phyloP scores from a whole-genome alignment of 92 coral and sea anemone genomes.

The Meandrina meandrites region DNA sequence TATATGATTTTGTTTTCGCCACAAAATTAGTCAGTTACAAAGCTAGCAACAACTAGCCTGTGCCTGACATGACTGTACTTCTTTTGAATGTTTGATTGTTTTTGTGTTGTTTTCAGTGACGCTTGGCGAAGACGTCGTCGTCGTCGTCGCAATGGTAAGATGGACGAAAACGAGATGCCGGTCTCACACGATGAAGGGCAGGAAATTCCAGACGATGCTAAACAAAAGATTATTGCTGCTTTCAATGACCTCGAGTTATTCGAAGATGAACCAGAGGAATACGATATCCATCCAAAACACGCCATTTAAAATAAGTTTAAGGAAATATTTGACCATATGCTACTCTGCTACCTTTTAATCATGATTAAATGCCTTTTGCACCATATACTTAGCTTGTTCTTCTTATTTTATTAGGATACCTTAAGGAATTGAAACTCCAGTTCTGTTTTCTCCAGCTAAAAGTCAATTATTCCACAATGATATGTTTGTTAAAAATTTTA shows the following conservation, averaged over 20 bases:
- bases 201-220: background rate
- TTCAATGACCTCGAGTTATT: background rate
- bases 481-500: no score
- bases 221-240: background rate
- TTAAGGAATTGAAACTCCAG: no score
- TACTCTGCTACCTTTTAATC: background rate
- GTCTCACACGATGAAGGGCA: background rate
- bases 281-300: conserved; percentile 10
- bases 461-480: no score
- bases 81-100: background rate
- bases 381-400: background rate
- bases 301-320: background rate
- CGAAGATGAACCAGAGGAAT: background rate
- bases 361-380: background rate
- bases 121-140: conserved; percentile 31
- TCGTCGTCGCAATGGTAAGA: background rate
- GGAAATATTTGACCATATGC: background rate
- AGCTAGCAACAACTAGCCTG: no score
- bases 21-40: no score
- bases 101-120: background rate
- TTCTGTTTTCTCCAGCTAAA: no score
- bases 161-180: background rate
- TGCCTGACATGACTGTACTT: background rate
- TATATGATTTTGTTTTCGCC: no score
- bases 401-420: no score